Conservation (phyloP, 2,113 vertebrate genomes). For the Caloenas nicobarica region DNA sequence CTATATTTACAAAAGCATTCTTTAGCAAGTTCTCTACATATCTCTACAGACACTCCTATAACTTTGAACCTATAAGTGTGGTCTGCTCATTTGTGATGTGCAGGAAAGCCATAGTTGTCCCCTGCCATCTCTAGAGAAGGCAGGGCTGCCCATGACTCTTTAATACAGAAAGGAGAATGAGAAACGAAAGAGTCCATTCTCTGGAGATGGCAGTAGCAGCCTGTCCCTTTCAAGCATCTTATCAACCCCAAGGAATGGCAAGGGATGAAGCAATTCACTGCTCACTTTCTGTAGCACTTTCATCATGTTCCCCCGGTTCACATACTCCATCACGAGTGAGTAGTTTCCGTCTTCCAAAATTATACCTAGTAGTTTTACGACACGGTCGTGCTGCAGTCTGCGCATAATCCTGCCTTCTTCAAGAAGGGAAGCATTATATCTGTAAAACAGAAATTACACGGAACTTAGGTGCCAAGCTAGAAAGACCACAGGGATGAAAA, state of each 20-base stretch:
- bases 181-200: neutral
- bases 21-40: neutral
- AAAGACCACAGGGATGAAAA: neutral
- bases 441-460: slow-evolving; percentile 44
- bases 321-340: slow-evolving; percentile 92
- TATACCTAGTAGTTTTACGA: slow-evolving; percentile 90
- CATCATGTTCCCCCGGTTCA: slow-evolving; percentile 88
- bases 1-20: neutral
- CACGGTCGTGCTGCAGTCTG: slow-evolving; percentile 83
- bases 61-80: neutral
- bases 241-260: neutral
- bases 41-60: neutral
- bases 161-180: neutral
- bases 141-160: neutral
- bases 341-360: slow-evolving; percentile 90
- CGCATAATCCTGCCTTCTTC: slow-evolving; percentile 92
- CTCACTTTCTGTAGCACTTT: slow-evolving; percentile 84
- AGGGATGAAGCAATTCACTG: neutral
- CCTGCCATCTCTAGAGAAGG: neutral
- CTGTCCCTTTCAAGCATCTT: neutral
- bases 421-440: slow-evolving; percentile 82
- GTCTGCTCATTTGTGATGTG: neutral
- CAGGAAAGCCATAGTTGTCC: neutral
- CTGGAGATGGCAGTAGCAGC: neutral
- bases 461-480: neutral